Evolutionary conservation across 2,888 invertebrate genomes (phyloP).

Genomic region (Osmoderma eremita): DNA sequence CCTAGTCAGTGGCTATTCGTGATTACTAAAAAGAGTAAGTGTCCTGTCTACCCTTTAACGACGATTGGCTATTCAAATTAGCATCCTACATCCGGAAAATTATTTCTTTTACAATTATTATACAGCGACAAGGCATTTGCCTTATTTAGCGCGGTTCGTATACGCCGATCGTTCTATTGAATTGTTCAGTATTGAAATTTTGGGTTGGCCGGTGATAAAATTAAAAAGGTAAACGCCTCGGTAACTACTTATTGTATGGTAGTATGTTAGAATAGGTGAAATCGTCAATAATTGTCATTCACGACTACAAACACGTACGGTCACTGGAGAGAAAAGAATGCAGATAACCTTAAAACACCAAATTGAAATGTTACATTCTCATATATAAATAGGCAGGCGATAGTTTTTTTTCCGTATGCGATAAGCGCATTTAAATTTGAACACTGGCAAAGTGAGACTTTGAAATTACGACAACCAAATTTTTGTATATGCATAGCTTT

Average conservation of each 20-base stretch:
- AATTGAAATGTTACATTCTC: slow-evolving; percentile 2
- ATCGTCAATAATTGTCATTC: slow-evolving; percentile 18
- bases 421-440: background rate
- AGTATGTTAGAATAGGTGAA: background rate
- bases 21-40: too few species aligned
- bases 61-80: too few species aligned
- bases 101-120: background rate
- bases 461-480: background rate
- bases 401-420: background rate
- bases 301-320: background rate
- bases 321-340: background rate
- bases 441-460: background rate
- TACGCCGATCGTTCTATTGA: background rate
- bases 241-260: background rate
- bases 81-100: too few species aligned
- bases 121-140: background rate
- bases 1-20: too few species aligned
- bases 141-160: background rate
- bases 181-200: slow-evolving; percentile 9
- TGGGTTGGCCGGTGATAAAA: background rate
- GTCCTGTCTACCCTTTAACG: too few species aligned
- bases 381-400: background rate
- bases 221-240: background rate
- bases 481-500: background rate
- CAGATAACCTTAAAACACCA: slow-evolving; percentile 15